Evolutionary conservation across 2,797 vertebrate species (phyloP), one percentile per base, ranked within the genome.

Genomic region (Anguilla anguilla): DNA sequence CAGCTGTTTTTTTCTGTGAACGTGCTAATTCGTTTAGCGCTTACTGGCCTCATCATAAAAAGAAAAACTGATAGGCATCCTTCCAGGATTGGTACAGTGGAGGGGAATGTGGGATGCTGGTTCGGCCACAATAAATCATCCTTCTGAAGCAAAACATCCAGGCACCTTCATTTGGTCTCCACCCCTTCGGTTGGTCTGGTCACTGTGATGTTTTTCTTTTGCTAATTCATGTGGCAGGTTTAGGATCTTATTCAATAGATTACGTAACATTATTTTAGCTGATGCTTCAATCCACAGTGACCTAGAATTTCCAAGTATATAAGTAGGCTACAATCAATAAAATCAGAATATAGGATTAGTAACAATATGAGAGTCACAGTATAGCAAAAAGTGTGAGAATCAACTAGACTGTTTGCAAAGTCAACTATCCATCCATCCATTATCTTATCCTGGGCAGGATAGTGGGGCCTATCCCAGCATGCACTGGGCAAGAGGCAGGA

Each of bases 1-100:
- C 93, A 92, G 92, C 91, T 92, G 91, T 3, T 91, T 93, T 43
- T 86, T 64, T 55, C 28, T 72, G 72, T 86, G 85, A 92, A 88
- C 81, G 74, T 88, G 77, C 77, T 88, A 87, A 90, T 91, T 89
- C 86, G 87, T 86, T 90, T 85, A 85, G 85, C 86, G 85, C 39
- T 88, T 88, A 64, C 22, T 64, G 55, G 46, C 79, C 57, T 43
- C 81, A 77, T 89, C 89, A 87, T 86, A 15, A 57, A 57, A 53
- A 53, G 13, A 88, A 90, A 84, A 55, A 61, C 61, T 9, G 69
- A 89, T 74, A 87, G 72, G 84, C 43, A 81, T 55, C 46, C 77
- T 28, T 59, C 35, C 28, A 35, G 84, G 89, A 51, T 87, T 89
- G 87, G 77, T 85, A 67, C 39, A n/a, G 67, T 1, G 51, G 61